Conservation (phyloP, 2,888 invertebrate species). For the Creontiades dilutus region DNA sequence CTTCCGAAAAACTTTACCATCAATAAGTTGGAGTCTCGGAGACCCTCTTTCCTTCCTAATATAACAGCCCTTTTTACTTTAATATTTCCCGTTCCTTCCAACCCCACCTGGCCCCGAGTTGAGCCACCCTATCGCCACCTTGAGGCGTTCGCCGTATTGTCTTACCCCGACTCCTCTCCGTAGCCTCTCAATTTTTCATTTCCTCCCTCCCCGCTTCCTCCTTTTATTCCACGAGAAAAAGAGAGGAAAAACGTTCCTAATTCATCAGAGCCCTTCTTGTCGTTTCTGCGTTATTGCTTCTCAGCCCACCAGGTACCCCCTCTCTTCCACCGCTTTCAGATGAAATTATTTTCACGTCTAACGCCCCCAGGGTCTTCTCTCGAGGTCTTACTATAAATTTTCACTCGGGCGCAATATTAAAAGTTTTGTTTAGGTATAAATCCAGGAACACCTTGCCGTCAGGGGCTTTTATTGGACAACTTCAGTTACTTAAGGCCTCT, state of each 20-base stretch:
- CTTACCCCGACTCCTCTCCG: conserved; percentile 40
- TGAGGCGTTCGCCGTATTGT: conserved; percentile 52
- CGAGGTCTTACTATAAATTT: conserved; percentile 65
- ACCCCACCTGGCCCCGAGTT: background rate
- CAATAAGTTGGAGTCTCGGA: conserved; percentile 47
- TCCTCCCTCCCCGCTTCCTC: background rate
- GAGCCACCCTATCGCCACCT: conserved; percentile 49
- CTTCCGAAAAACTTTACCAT: conserved; percentile 40
- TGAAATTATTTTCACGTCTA: conserved; percentile 63
- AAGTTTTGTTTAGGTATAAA: conserved; percentile 71
- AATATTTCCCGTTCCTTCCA: conserved; percentile 48
- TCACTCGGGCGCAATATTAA: conserved; percentile 64
- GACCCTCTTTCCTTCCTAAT: background rate
- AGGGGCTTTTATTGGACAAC: conserved; percentile 67
- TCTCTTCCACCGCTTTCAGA: conserved; percentile 14
- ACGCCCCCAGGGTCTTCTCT: conserved; percentile 47
- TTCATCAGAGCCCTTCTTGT: conserved; percentile 54
- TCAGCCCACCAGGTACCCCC: conserved; percentile 41
- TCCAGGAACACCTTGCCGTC: conserved; percentile 61
- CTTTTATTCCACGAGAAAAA: background rate
- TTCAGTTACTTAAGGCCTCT: conserved; percentile 69
- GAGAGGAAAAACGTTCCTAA: conserved; percentile 59
- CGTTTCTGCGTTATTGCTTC: conserved; percentile 59
- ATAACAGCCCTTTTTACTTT: conserved; percentile 63
- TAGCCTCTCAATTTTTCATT: conserved; percentile 64